Evolutionary conservation across 2,113 vertebrate genomes (phyloP).

Genomic region (Crotophaga sulcirostris): DNA sequence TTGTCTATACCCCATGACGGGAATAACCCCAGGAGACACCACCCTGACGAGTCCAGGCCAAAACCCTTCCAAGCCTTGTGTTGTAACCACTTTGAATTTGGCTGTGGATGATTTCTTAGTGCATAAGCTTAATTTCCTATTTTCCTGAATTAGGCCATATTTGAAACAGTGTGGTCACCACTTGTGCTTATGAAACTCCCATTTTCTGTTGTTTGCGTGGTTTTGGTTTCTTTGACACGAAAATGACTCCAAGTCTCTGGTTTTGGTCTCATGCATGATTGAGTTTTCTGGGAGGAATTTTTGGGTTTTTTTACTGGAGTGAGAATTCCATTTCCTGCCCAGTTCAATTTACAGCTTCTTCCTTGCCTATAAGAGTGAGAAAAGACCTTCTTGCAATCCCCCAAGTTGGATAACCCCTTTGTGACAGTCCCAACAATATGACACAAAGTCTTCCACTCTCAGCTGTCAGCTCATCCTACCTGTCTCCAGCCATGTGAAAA

Average conservation of each 20-base stretch:
- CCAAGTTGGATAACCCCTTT: background rate
- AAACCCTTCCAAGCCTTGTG: background rate
- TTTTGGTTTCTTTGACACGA: background rate
- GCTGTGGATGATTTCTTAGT: background rate
- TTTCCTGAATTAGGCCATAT: background rate
- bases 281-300: background rate
- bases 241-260: background rate
- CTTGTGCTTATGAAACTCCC: background rate
- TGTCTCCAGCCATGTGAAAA: background rate
- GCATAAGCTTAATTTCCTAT: background rate
- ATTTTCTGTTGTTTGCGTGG: background rate
- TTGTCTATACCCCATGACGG: background rate
- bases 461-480: background rate
- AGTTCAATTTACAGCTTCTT: background rate
- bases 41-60: background rate
- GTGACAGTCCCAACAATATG: background rate
- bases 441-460: no score
- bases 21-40: background rate
- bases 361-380: background rate
- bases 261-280: background rate
- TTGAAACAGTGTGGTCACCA: background rate
- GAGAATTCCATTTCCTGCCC: background rate
- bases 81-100: background rate
- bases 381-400: background rate
- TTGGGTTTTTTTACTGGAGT: background rate